Percentiles rank a stretch among this genome's conserved stretches.
These are phyloP conservation scores for Silurus lanzhouensis DNA, from an alignment of 2,797 vertebrate genomes.

Conservation along the genomic window DNA sequence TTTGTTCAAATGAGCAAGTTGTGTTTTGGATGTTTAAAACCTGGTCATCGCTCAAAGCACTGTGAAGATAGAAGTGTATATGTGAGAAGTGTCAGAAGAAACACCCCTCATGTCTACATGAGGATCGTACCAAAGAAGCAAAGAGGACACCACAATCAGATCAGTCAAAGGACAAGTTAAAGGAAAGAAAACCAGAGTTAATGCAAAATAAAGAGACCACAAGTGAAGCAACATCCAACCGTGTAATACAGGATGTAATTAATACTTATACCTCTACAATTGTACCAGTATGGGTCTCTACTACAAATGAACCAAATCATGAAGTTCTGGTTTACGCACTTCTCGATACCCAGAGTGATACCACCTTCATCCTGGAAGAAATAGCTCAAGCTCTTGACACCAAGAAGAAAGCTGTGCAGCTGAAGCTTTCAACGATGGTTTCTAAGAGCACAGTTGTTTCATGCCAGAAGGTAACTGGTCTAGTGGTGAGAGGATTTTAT, in stretches of 20 bases:
- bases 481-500: too few relatives aligned
- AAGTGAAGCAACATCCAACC: neutral
- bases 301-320: conserved; percentile 20
- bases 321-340: conserved; percentile 47
- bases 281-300: conserved; percentile 37
- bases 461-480: too few relatives aligned
- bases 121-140: conserved; percentile 23
- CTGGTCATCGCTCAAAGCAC: conserved; percentile 39
- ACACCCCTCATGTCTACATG: conserved; percentile 47
- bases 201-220: neutral
- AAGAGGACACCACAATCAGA: neutral
- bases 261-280: conserved; percentile 1
- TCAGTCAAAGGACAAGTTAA: neutral
- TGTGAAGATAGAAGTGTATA: conserved; percentile 38
- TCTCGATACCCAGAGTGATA: conserved; percentile 45
- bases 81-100: conserved; percentile 22
- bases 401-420: conserved; percentile 37
- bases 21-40: conserved; percentile 53
- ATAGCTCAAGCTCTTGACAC: conserved; percentile 11
- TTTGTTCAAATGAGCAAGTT: conserved; percentile 48
- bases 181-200: neutral
- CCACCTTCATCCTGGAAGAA: conserved; percentile 27
- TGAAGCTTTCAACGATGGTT: conserved; percentile 40
- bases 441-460: conserved; percentile 13
- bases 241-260: neutral